Conservation (phyloP, 1,140 invertebrate species). For the Globodera rostochiensis region DNA sequence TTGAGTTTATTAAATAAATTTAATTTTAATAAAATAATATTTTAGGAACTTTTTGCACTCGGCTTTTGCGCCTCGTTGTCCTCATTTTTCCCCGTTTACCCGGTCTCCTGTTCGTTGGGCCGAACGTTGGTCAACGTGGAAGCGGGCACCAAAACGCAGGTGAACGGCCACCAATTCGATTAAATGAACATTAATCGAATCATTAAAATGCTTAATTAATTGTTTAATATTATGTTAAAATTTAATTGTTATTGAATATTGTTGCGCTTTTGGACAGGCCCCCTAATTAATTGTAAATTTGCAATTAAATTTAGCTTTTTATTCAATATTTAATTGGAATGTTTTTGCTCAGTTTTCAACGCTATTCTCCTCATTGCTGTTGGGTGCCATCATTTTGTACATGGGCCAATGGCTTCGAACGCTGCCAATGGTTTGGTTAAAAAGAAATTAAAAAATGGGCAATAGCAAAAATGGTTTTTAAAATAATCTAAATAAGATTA, state of each 20-base stretch:
- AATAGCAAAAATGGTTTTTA: too few species aligned
- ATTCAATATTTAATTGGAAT: too few species aligned
- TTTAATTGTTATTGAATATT: too few species aligned
- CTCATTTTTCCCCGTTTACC: constrained; percentile 62
- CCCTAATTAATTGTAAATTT: too few species aligned
- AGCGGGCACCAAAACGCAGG: constrained; percentile 60
- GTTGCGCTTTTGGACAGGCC: too few species aligned
- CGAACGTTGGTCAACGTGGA: constrained; percentile 62
- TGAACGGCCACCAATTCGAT: constrained; percentile 6
- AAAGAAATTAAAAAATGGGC: background rate
- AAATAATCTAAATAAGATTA: background rate
- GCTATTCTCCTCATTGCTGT: constrained; percentile 53
- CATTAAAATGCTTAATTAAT: too few species aligned
- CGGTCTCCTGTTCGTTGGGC: constrained; percentile 57
- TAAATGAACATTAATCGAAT: too few species aligned
- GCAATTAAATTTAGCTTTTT: too few species aligned
- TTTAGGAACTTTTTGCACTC: constrained; percentile 57
- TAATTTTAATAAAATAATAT: constrained; percentile 24
- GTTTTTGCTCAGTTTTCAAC: constrained; percentile 46
- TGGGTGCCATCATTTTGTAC: constrained; percentile 57
- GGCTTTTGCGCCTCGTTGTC: constrained; percentile 52
- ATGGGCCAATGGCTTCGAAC: constrained; percentile 51
- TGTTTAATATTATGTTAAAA: constrained; percentile 7
- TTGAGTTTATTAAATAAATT: background rate
- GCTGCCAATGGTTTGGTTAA: constrained; percentile 57